phyloP scores from a whole-genome alignment of 2,888 invertebrate species.

The Malthinus flaveolus region DNA sequence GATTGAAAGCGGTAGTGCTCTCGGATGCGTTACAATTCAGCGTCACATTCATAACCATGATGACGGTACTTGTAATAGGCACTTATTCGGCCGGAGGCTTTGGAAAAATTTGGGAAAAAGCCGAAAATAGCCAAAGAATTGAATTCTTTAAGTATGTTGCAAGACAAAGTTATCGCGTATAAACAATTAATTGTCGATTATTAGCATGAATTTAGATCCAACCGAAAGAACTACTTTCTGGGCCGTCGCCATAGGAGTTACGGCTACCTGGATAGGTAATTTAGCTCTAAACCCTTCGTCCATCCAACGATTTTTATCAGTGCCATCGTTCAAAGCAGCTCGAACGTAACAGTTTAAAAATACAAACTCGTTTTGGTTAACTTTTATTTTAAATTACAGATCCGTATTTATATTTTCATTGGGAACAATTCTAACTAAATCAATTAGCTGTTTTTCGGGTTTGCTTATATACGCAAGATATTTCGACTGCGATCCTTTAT shows the following conservation, averaged over 20 bases:
- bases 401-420: conserved; percentile 20
- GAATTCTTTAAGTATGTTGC: conserved; percentile 63
- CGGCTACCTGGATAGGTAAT: conserved; percentile 60
- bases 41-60: conserved; percentile 59
- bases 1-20: conserved; percentile 69
- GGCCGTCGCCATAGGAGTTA: conserved; percentile 61
- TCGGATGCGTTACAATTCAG: conserved; percentile 64
- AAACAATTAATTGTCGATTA: neutral
- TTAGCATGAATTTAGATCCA: conserved; percentile 22
- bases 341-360: conserved; percentile 50
- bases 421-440: conserved; percentile 25
- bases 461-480: conserved; percentile 65
- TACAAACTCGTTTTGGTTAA: neutral
- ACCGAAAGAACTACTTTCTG: conserved; percentile 57
- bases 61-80: conserved; percentile 63
- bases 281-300: conserved; percentile 61
- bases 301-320: conserved; percentile 64
- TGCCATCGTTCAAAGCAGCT: conserved; percentile 61
- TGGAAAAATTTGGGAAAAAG: conserved; percentile 61
- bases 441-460: conserved; percentile 24
- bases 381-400: conserved; percentile 14
- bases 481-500: conserved; percentile 65
- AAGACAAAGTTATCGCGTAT: neutral
- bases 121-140: conserved; percentile 60
- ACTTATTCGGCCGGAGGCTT: conserved; percentile 60